Conservation (phyloP, 2,888 invertebrate species). For the Drosophila nigricruria region DNA sequence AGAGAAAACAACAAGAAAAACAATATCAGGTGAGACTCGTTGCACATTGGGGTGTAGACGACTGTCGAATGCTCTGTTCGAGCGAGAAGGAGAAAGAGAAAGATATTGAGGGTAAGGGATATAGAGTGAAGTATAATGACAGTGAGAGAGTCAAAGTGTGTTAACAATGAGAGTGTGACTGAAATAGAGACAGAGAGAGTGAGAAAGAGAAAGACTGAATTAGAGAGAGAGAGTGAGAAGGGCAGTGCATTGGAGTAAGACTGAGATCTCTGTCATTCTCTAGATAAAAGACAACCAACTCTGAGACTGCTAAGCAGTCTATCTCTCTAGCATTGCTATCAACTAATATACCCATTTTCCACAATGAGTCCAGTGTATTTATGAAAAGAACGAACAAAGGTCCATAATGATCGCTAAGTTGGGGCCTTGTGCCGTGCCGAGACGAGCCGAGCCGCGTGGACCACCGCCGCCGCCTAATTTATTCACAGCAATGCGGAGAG, state of each 20-base stretch:
- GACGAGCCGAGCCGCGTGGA: conserved; percentile 36
- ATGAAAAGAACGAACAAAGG: conserved; percentile 47
- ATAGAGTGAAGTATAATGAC: neutral
- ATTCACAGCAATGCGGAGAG: conserved; percentile 68
- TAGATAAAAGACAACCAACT: neutral
- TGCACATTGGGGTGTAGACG: neutral
- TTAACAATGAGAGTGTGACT: neutral
- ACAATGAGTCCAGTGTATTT: neutral
- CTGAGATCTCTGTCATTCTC: too few species aligned
- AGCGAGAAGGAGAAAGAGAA: neutral
- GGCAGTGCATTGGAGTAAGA: too few species aligned
- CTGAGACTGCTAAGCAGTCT: too few species aligned
- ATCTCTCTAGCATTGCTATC: neutral
- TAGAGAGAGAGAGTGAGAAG: too few species aligned
- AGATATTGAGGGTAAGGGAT: too few species aligned
- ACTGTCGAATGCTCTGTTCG: neutral
- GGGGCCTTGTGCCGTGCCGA: conserved; percentile 16
- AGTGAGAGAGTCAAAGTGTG: neutral
- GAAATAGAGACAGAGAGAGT: neutral
- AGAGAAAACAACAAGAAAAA: conserved; percentile 24
- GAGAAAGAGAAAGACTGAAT: too few species aligned
- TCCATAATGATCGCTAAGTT: conserved; percentile 67
- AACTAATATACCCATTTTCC: neutral
- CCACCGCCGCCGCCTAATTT: conserved; percentile 80
- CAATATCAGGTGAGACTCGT: conserved; percentile 6